These are phyloP conservation scores for Thamnophis sirtalis DNA, from an alignment of 2,113 vertebrate genomes.

Conservation along the genomic window DNA sequence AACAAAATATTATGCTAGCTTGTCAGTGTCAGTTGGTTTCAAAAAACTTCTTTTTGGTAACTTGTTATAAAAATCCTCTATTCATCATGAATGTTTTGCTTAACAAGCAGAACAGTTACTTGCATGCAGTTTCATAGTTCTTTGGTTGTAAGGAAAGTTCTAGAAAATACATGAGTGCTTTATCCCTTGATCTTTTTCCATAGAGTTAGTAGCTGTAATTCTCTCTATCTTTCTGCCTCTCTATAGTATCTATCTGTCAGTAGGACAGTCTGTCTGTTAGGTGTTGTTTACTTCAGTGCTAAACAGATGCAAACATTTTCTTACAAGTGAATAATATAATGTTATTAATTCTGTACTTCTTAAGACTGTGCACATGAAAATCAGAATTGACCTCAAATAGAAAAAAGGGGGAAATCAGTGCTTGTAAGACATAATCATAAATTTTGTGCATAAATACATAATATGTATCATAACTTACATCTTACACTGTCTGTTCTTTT, in stretches of 20 bases:
- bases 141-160: not conserved
- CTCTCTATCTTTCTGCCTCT: not conserved
- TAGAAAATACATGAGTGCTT: not conserved
- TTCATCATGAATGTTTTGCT: not conserved
- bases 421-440: not conserved
- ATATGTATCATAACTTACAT: not conserved
- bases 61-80: not conserved
- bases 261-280: not conserved
- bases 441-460: not conserved
- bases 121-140: not conserved
- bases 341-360: not conserved
- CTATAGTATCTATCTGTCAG: not conserved
- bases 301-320: not conserved
- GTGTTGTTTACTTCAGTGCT: not conserved
- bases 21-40: not conserved
- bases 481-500: not conserved
- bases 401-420: not conserved
- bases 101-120: not conserved
- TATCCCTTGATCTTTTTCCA: not conserved
- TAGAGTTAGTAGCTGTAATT: not conserved
- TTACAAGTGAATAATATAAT: not conserved
- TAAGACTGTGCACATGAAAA: not conserved
- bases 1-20: not conserved
- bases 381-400: not conserved
- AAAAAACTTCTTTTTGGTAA: not conserved